A percentile compares a stretch with the other conserved stretches of the same genome.
phyloP scores from a whole-genome alignment of 2,113 vertebrate genomes.

The Indicator maculatus region DNA sequence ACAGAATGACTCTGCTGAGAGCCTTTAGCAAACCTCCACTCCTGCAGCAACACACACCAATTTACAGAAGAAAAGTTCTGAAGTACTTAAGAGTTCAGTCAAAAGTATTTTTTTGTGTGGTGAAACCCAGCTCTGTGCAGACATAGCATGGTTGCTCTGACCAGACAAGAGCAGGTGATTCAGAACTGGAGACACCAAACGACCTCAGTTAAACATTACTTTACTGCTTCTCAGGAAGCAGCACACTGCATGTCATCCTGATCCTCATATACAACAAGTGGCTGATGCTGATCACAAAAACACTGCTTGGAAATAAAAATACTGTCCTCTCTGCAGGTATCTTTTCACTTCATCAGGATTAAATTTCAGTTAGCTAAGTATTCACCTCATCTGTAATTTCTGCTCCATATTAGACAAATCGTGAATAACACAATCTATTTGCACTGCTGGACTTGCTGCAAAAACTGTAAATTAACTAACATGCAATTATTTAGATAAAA shows the following conservation, averaged over 20 bases:
- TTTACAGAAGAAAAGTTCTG: too few species aligned
- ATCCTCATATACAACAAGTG: background rate
- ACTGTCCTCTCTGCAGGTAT: background rate
- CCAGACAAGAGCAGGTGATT: background rate
- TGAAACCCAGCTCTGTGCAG: too few species aligned
- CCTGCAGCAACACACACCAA: too few species aligned
- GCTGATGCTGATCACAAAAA: background rate
- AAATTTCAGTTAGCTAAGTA: background rate
- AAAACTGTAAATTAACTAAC: background rate
- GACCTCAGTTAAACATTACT: background rate
- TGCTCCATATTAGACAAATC: background rate
- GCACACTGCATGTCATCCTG: background rate
- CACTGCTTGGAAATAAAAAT: background rate
- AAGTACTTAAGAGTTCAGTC: too few species aligned
- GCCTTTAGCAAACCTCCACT: background rate
- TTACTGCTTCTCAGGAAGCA: background rate
- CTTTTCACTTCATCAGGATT: fast-evolving
- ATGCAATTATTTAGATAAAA: background rate
- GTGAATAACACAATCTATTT: background rate
- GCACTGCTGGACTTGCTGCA: background rate
- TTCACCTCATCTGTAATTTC: background rate
- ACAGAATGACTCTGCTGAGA: background rate
- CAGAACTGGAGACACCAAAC: background rate
- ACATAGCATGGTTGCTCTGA: too few species aligned
- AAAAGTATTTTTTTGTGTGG: too few species aligned